A percentile compares a stretch with the other conserved stretches of the same genome.
Evolutionary conservation across 2,113 vertebrate genomes (phyloP).

Genomic region (Rattus rattus): DNA sequence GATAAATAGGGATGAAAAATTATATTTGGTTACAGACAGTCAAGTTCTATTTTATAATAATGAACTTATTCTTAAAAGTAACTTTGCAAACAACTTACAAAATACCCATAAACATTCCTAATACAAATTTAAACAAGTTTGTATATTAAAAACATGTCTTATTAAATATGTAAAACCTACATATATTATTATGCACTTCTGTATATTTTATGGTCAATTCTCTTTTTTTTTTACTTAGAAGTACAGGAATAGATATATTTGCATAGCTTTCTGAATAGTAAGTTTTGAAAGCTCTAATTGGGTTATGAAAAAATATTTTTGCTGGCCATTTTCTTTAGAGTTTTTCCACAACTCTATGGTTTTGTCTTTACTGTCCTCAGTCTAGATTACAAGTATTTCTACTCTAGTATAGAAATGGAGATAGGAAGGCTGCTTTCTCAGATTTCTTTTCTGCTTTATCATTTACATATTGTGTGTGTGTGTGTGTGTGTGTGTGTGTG

Average conservation of each 20-base stretch:
- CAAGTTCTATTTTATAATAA: not conserved
- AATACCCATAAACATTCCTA: not conserved
- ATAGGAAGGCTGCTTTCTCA: not conserved
- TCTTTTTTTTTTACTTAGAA: not conserved
- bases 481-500: not conserved
- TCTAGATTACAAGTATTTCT: not conserved
- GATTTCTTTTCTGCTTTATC: constrained; percentile 1
- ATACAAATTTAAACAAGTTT: constrained; percentile 29
- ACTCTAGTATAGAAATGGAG: not conserved
- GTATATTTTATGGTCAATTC: not conserved
- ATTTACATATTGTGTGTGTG: not conserved
- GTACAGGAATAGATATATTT: not conserved
- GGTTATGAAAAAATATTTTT: not conserved
- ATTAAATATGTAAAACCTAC: not conserved
- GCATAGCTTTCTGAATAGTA: not conserved
- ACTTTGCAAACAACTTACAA: not conserved
- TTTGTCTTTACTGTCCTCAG: not conserved
- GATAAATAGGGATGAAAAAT: not conserved
- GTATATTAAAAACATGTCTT: not conserved
- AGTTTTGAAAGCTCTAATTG: constrained; percentile 26
- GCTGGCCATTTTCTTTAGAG: constrained; percentile 12
- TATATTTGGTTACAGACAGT: not conserved
- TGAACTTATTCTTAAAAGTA: not conserved
- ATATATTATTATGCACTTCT: not conserved
- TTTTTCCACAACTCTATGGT: not conserved